Evolutionary conservation across 1,140 invertebrate species (phyloP), one percentile per base, ranked within the genome.

Genomic region (Cydia amplana): DNA sequence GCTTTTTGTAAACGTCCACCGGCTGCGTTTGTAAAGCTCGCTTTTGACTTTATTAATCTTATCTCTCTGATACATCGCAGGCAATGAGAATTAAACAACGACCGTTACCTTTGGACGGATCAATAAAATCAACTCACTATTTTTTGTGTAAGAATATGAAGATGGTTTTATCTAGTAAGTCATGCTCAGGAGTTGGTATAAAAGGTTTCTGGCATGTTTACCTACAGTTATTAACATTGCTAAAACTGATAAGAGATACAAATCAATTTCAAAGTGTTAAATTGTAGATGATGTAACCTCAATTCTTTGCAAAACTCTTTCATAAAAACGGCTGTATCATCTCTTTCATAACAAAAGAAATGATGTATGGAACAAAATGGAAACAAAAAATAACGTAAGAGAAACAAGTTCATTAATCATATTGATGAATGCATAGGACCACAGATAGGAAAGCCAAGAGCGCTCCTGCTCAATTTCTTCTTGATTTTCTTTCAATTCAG

Each of bases 1-100:
- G 77, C 84, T 92, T 91, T 91, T 91, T 91, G 80, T 91, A 82
- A 83, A 83, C 82, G 83, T 85, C 79, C 83, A 84, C 85, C 82
- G 78, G 78, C 83, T 81, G 73, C 86, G 78, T 83, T 86, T 87
- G 82, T 89, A 83, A 87, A 87, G 83, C 83, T 86, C 79, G 83
- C 77, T 80, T 85, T 81, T 85, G 77, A 85, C 81, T 87, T 86
- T 80, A 87, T 85, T 87, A 86, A 89, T 87, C 85, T 90, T 92
- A 92, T 90, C 88, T 88, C 18, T 18, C 46, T 23, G 84, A 86
- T 80, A 81, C 81, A 90, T 89, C 85, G 81, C 82, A 88, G 88
- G 84, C 80, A 83, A 73, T 77, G 80, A 80, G 79, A 80, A 85
- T 81, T 82, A 82, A 82, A 81, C 78, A 82, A 75, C 80, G 78